Percentiles rank a stretch among this genome's conserved stretches.
phyloP scores from a whole-genome alignment of 2,797 vertebrate genomes.

The Prionace glauca region DNA sequence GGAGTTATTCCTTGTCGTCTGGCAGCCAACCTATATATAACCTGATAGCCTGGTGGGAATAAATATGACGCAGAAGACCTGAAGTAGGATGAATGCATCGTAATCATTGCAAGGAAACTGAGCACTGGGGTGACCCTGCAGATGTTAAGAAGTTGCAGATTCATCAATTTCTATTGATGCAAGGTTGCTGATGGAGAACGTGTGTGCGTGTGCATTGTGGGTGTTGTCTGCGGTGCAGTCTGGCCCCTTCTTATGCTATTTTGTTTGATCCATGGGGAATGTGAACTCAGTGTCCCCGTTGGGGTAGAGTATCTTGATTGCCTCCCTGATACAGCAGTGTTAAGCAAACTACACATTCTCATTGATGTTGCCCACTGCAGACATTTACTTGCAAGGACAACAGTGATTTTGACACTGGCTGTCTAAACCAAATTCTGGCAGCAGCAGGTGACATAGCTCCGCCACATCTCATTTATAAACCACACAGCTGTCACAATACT shows the following conservation, averaged over 20 bases:
- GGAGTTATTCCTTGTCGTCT: not conserved
- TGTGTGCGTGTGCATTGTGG: not conserved
- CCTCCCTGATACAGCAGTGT: not conserved
- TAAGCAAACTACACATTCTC: not conserved
- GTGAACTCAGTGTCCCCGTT: not conserved
- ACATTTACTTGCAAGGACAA: not conserved
- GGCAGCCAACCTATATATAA: not conserved
- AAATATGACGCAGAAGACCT: not conserved
- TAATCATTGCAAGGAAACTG: not conserved
- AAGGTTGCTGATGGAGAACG: not conserved
- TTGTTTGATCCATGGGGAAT: not conserved
- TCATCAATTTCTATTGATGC: not conserved
- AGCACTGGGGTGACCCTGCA: not conserved
- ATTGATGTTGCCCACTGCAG: not conserved
- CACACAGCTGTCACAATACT: not conserved
- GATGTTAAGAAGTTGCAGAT: not conserved
- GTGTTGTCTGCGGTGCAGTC: not conserved
- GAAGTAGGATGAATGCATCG: not conserved
- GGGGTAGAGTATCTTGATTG: not conserved
- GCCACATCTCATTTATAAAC: not conserved
- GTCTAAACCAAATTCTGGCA: not conserved
- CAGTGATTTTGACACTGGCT: not conserved
- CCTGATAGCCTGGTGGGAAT: not conserved
- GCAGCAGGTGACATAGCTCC: not conserved
- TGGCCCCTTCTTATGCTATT: not conserved